These are phyloP conservation scores for Drosophila nigromelanica DNA, from an alignment of 1,140 invertebrate genomes.

Conservation along the genomic window DNA sequence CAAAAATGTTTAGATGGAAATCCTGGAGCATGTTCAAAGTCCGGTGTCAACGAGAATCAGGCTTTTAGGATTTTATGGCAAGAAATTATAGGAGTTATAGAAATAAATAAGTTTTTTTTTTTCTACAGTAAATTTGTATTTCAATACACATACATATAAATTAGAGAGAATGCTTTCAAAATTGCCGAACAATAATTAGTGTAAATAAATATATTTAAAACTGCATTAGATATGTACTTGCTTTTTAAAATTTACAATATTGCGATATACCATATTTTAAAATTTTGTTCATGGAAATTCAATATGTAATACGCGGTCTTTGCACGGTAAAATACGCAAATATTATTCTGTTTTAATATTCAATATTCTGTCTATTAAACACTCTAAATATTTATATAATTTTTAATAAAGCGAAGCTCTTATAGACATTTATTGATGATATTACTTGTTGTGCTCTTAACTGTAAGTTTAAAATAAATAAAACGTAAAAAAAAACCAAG, in stretches of 20 bases:
- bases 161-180: slow-evolving; percentile 43
- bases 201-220: slow-evolving; percentile 61
- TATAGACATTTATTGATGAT: slow-evolving; percentile 44
- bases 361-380: slow-evolving; percentile 31
- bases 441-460: slow-evolving; percentile 76
- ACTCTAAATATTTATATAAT: slow-evolving; percentile 39
- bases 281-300: slow-evolving; percentile 17
- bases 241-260: slow-evolving; percentile 26
- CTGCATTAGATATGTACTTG: slow-evolving; percentile 25
- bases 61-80: slow-evolving; percentile 83
- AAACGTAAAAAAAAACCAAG: slow-evolving; percentile 20
- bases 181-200: slow-evolving; percentile 56
- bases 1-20: slow-evolving; percentile 76
- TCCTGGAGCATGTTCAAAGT: slow-evolving; percentile 83
- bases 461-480: slow-evolving; percentile 58
- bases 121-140: slow-evolving; percentile 31
- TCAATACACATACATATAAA: slow-evolving; percentile 10
- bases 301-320: slow-evolving; percentile 9
- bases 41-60: slow-evolving; percentile 82
- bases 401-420: slow-evolving; percentile 55
- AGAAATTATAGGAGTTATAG: slow-evolving; percentile 65
- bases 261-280: not conserved
- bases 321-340: slow-evolving; percentile 24
- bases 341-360: slow-evolving; percentile 33
- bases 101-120: slow-evolving; percentile 30